Evolutionary conservation across 92 coral and sea anemone genomes (phyloP).

Genomic region (Zoanthus solanderi): DNA sequence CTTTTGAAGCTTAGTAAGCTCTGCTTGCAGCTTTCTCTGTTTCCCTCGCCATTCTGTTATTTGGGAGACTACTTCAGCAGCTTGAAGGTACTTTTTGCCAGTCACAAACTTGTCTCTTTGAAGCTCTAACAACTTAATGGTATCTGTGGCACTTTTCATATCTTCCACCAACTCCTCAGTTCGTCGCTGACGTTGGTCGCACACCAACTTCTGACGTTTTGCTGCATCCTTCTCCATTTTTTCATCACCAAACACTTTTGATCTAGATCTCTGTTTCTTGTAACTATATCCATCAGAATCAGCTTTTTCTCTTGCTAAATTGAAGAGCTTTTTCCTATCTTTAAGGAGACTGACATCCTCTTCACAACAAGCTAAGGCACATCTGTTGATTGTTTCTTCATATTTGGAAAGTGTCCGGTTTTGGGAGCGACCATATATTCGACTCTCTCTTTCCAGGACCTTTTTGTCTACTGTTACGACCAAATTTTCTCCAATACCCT

Average conservation of each 20-base stretch:
- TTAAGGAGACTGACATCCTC: slow-evolving; percentile 29
- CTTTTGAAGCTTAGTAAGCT: slow-evolving; percentile 40
- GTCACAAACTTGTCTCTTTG: slow-evolving; percentile 36
- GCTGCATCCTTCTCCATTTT: not conserved
- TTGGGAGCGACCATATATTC: slow-evolving; percentile 25
- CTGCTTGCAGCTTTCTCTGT: slow-evolving; percentile 35
- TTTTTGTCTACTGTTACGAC: slow-evolving; percentile 23
- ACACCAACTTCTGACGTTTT: slow-evolving; percentile 25
- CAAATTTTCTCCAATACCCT: slow-evolving; percentile 32
- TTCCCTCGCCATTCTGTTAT: slow-evolving; percentile 44
- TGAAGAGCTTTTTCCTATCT: slow-evolving; percentile 27
- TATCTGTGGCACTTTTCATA: slow-evolving; percentile 24
- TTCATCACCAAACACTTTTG: slow-evolving; percentile 50
- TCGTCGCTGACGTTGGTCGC: slow-evolving; percentile 15
- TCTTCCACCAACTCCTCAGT: slow-evolving; percentile 20
- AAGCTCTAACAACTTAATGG: slow-evolving; percentile 30
- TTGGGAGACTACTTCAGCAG: slow-evolving; percentile 46
- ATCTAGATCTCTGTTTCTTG: slow-evolving; percentile 44
- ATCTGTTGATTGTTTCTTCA: slow-evolving; percentile 30
- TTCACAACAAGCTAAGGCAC: slow-evolving; percentile 23
- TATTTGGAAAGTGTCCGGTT: slow-evolving; percentile 20
- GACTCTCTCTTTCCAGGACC: slow-evolving; percentile 43
- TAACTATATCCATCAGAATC: slow-evolving; percentile 33
- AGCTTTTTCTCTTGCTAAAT: slow-evolving; percentile 47
- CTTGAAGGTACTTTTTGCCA: slow-evolving; percentile 32